Base-by-base conservation (phyloP, 2,113 vertebrate species). In the Cheilinus undulatus region DNA sequence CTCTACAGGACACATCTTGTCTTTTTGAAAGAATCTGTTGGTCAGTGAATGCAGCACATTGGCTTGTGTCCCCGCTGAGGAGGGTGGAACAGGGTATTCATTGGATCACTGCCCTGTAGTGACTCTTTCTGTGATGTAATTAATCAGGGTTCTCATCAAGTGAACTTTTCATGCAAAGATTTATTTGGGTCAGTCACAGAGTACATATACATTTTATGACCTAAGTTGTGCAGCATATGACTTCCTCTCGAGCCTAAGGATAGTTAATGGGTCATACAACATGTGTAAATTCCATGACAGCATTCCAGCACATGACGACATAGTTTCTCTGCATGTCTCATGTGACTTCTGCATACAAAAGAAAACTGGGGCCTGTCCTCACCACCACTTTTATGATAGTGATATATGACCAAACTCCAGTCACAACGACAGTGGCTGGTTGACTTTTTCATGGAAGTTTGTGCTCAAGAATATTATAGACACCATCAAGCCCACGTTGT, bases 281-380 rank as follows among this genome's bases (percentile, higher is more conserved):
- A 28, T 15, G 45, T 38, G 22, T 60, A 17, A 19, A 28, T 49
- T 66, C 23, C 34, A 27, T 49, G 65, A 38, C 57, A 61, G 28
- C 27, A 56, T 52, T 71, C 76, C 59, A 65, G 30, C 36, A 78
- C 5, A 68, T 66, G 73, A 51, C 48, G 19, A 20, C 45, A 53
- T 42, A 28, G 17, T 48, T 52, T 75, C 36, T 42, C 61, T 8
- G 43, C 15, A 14, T 32, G 51, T 72, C 19, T 73, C 58, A 53
- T 46, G 22, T 72, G 59, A 48, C 64, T 5, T 60, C 53, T 51
- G 34, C 30, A 43, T 3, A 17, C 43, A n/a, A 45, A 24, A 77
- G 13, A 49, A 38, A 6, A 26, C 5, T 38, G 48, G 19, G 40
- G 34, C 74, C 32, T 73, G 65, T 70, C 57, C 17, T 54, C 74